Evolutionary conservation across 2,888 invertebrate species (phyloP).

Genomic region (Mechanitis messenoides): DNA sequence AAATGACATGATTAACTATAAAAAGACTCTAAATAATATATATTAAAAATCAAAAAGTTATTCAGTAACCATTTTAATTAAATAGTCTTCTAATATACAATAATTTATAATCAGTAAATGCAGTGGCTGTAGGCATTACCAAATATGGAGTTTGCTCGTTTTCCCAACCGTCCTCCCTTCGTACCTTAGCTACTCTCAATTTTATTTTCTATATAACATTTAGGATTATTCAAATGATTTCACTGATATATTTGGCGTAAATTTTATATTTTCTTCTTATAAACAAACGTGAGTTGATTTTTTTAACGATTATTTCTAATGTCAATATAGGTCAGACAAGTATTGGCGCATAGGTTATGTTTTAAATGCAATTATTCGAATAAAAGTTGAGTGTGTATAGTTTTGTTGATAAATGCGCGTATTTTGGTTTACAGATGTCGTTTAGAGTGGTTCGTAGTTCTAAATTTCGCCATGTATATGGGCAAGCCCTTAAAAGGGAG

Average conservation of each 20-base stretch:
- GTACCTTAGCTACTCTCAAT: constrained; percentile 74
- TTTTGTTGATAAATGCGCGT: constrained; percentile 55
- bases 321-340: constrained; percentile 72
- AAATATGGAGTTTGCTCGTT: constrained; percentile 82
- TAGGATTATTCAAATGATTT: constrained; percentile 71
- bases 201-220: constrained; percentile 63
- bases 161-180: constrained; percentile 78
- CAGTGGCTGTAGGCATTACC: constrained; percentile 78
- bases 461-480: constrained; percentile 97
- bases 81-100: constrained; percentile 13
- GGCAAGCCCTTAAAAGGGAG: constrained; percentile 93
- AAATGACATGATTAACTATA: constrained; percentile 11
- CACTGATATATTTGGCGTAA: constrained; percentile 65
- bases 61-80: neutral
- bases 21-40: constrained; percentile 14
- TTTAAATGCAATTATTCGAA: constrained; percentile 56
- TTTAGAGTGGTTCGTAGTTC: constrained; percentile 97
- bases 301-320: constrained; percentile 46
- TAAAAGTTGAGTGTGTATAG: constrained; percentile 49
- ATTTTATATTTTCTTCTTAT: constrained; percentile 55
- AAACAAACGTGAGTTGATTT: constrained; percentile 65
- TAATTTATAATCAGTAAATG: constrained; percentile 52
- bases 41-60: constrained; percentile 16
- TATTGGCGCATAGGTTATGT: constrained; percentile 68
- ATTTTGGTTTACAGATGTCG: constrained; percentile 85